Evolutionary conservation across 2,797 vertebrate species (phyloP), one percentile per base, ranked within the genome.

Genomic region (Peromyscus eremicus): DNA sequence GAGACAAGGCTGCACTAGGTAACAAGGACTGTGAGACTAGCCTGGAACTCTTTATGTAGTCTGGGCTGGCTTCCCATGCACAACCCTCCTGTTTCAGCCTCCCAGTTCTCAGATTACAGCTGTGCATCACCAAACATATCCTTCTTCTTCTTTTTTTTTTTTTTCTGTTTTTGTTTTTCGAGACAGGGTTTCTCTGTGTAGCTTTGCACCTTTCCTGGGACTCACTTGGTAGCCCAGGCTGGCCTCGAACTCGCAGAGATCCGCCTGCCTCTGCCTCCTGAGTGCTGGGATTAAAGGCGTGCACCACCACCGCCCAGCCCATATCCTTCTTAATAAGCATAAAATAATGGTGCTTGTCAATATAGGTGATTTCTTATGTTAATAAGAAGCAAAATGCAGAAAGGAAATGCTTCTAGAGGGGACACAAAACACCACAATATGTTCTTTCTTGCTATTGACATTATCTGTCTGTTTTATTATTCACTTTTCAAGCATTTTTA

Each of bases 401-500:
- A 86, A 37, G 83, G 25, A 68, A 94, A 90, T 40, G 62, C 25
- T 57, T 60, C 70, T 83, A 46, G 49, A 89, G 5, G 25, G 13
- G 11, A 52, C n/a, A 0, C 82, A 43, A 88, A 70, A 40, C 1
- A 57, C 83, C 62, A 92, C 49, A 93, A 71, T 34, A 85, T 71
- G 14, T 96, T 93, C 34, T 93, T 21, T 93, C 71, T 95, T n/a
- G 5, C 10, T 52, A 43, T 79, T 90, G 73, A 14, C 32, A 57
- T 90, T 66, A 76, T 86, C 49, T 85, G 57, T 79, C 49, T 88
- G 57, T 79, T 89, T 91, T 92, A 68, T 64, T 80, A 40, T 81
- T 32, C 25, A 92, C n/a, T 71, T 79, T 91, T 91, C 46, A 75
- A 83, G 49, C 1, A 27, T 82, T 84, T 94, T 95, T 91, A 34